Evolutionary conservation across 1,140 invertebrate species (phyloP).

Genomic region (Diorhabda elongata): DNA sequence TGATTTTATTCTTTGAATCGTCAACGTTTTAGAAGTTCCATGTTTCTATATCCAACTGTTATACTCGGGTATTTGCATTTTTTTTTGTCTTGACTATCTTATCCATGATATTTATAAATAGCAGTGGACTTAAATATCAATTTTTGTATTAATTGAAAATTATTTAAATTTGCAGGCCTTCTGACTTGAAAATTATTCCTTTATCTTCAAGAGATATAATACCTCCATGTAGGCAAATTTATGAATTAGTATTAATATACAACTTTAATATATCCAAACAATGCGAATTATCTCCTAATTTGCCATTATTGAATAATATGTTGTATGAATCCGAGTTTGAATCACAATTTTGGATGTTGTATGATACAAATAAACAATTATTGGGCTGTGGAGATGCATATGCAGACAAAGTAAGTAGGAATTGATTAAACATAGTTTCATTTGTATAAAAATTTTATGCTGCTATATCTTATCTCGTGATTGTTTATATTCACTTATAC

Average conservation of each 20-base stretch:
- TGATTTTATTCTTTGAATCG: too few species aligned
- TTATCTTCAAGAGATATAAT: constrained; percentile 77
- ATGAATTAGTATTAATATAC: constrained; percentile 83
- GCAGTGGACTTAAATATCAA: too few species aligned
- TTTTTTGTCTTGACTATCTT: too few species aligned
- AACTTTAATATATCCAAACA: constrained; percentile 77
- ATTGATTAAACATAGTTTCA: background rate
- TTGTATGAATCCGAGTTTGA: constrained; percentile 94
- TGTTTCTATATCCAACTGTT: too few species aligned
- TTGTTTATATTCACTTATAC: too few species aligned
- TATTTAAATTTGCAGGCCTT: constrained; percentile 58
- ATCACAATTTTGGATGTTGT: constrained; percentile 94
- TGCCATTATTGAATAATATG: constrained; percentile 75
- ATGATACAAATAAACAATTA: constrained; percentile 87
- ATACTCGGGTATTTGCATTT: too few species aligned
- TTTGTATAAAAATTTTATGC: too few species aligned
- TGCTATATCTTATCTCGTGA: too few species aligned
- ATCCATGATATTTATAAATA: too few species aligned
- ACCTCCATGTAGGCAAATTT: constrained; percentile 81
- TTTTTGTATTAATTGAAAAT: too few species aligned
- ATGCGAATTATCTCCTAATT: constrained; percentile 77
- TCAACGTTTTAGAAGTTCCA: too few species aligned
- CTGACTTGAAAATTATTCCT: constrained; percentile 72
- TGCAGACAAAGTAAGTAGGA: constrained; percentile 65
- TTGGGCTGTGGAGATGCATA: constrained; percentile 86